phyloP scores from a whole-genome alignment of 2,888 invertebrate species.

The Iselma pallidipennis region DNA sequence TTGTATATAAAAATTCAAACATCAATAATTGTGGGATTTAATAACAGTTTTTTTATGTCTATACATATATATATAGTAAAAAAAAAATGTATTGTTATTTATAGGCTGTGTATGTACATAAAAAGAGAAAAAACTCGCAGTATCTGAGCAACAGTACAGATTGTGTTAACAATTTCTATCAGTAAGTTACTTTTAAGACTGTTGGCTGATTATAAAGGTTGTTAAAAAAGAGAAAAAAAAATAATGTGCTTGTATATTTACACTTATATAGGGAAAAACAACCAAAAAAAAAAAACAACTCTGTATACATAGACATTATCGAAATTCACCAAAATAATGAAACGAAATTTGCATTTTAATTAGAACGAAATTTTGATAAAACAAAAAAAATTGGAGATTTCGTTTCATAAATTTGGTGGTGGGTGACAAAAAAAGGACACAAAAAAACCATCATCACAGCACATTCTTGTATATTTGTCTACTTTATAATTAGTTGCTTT shows the following conservation, averaged over 20 bases:
- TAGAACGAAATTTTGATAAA: background rate
- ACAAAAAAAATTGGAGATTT: background rate
- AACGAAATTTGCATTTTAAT: background rate
- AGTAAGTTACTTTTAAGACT: constrained; percentile 55
- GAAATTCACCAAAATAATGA: background rate
- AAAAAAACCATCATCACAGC: constrained; percentile 20
- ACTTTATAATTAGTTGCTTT: constrained; percentile 24
- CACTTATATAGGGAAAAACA: too few species aligned
- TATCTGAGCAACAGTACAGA: constrained; percentile 51
- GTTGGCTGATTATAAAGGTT: constrained; percentile 52
- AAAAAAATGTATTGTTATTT: constrained; percentile 45
- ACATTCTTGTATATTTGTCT: constrained; percentile 37
- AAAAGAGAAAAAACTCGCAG: constrained; percentile 31
- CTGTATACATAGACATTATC: background rate
- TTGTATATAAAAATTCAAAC: background rate
- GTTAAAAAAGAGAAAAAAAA: constrained; percentile 42
- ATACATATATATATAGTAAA: background rate
- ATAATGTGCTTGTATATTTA: constrained; percentile 5
- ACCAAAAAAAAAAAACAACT: too few species aligned
- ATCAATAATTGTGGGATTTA: constrained; percentile 2
- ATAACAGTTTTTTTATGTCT: background rate
- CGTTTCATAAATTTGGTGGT: background rate
- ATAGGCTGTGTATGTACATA: constrained; percentile 57
- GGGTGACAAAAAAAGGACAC: background rate
- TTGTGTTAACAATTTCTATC: constrained; percentile 49